Percentiles rank a stretch among this genome's conserved stretches.
phyloP scores from a whole-genome alignment of 2,113 vertebrate species.

The Monopterus albus region DNA sequence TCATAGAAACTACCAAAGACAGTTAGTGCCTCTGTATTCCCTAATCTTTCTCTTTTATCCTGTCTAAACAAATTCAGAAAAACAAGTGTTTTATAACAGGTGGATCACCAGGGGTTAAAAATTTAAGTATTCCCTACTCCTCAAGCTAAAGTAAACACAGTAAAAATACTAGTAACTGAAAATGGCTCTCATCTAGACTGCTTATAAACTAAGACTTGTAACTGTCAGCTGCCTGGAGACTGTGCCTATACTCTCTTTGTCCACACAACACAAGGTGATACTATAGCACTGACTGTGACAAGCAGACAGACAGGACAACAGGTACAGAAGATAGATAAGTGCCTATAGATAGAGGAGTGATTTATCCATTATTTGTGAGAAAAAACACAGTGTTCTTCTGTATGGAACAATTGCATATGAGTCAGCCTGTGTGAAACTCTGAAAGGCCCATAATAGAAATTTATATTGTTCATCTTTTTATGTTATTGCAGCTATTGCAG shows the following conservation, averaged over 20 bases:
- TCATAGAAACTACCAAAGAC: too few species aligned
- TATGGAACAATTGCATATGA: background rate
- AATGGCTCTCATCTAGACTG: background rate
- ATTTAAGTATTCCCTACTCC: background rate
- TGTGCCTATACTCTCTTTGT: background rate
- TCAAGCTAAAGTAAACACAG: background rate
- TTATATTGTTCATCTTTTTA: constrained; percentile 60
- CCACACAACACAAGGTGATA: background rate
- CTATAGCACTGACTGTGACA: background rate
- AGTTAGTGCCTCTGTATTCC: background rate
- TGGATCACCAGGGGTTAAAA: background rate
- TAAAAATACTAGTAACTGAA: background rate
- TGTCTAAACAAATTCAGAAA: background rate
- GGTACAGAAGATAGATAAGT: background rate
- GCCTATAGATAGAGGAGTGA: background rate
- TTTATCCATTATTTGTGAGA: constrained; percentile 17
- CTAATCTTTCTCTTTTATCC: background rate
- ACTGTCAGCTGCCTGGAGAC: background rate
- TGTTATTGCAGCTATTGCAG: constrained; percentile 62
- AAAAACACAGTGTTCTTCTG: background rate
- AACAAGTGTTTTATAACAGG: background rate
- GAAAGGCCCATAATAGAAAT: constrained; percentile 54
- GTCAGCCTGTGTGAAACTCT: constrained; percentile 26
- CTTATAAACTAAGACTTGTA: background rate
- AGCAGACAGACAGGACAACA: background rate